A percentile compares a stretch with the other conserved stretches of the same genome.
These are phyloP conservation scores for Drosophila helvetica DNA, from an alignment of 2,888 invertebrate species.

Conservation along the genomic window DNA sequence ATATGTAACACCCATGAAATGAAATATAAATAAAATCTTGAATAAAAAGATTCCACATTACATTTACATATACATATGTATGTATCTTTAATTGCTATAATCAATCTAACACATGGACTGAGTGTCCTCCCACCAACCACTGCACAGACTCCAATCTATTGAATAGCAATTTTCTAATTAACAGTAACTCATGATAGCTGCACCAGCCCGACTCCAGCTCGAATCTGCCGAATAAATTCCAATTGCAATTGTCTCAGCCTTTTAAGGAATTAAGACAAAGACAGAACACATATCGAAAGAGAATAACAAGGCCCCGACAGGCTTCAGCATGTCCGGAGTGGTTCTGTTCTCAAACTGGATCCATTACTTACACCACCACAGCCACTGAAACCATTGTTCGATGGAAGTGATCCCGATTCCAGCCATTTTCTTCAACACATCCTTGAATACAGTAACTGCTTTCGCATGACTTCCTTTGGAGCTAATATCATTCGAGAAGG, in stretches of 20 bases:
- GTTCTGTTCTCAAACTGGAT: slow-evolving; percentile 34
- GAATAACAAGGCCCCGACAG: background rate
- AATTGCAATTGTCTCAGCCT: slow-evolving; percentile 69
- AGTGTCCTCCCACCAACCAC: background rate
- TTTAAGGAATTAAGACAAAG: slow-evolving; percentile 45
- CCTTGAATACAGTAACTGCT: too few species aligned
- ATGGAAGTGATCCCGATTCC: too few species aligned
- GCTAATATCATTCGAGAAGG: too few species aligned
- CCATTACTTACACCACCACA: too few species aligned
- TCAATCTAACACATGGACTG: background rate
- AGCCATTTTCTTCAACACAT: too few species aligned
- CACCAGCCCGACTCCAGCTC: slow-evolving; percentile 3
- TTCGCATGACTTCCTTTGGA: too few species aligned
- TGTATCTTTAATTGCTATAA: background rate
- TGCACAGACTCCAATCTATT: slow-evolving; percentile 9
- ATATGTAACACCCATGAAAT: background rate
- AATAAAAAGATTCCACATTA: background rate
- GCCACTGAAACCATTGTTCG: too few species aligned
- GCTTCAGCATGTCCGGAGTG: slow-evolving; percentile 9
- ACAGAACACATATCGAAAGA: slow-evolving; percentile 25
- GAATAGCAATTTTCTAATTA: slow-evolving; percentile 69
- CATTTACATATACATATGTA: too few species aligned
- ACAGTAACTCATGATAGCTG: slow-evolving; percentile 62
- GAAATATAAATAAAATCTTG: background rate
- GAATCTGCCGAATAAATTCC: slow-evolving; percentile 57